Evolutionary conservation across 2,797 vertebrate species (phyloP), one percentile per base, ranked within the genome.

Genomic region (Xenopus petersii): DNA sequence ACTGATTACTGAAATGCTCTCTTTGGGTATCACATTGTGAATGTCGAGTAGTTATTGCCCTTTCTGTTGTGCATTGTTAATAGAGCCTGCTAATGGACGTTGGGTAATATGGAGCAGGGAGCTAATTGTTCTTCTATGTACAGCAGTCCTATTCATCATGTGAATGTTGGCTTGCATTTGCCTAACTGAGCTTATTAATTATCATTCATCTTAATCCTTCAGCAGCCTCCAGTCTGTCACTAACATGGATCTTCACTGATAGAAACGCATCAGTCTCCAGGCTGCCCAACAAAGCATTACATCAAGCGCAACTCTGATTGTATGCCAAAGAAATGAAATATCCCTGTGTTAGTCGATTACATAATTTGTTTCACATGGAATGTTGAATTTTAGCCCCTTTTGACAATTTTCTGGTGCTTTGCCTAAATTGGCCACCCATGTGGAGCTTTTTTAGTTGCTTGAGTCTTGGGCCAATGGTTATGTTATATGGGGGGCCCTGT

Each of bases 151-250:
- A 94, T 95, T 93, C 87, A 93, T 95, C 92, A 93, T 21, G 80
- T 74, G 84, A 80, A 74, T 67, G 87, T 87, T 91, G 89, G 84
- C 87, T 87, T 79, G 80, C 82, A 88, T 87, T 92, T 89, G 86
- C 84, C 83, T 86, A 88, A 84, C 84, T 87, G 83, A 87, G 83
- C 84, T 89, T 93, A 91, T 93, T 94, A 93, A 94, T 92, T 93
- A 93, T 85, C 91, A 89, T 86, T 80, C 84, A 88, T 86, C 88
- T 88, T 83, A 72, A 81, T 76, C 82, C 59, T 81, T 83, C 74
- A 81, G 80, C 86, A 87, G 92, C 87, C 89, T 91, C 89, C 88
- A 78, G 73, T 87, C 84, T 83, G 83, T 80, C 4, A 16, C 82
- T 80, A 86, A 77, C 86, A 83, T 80, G 85, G 80, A 78, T 79